Evolutionary conservation across 2,888 invertebrate species (phyloP).

Genomic region (Pedicia rivosa): DNA sequence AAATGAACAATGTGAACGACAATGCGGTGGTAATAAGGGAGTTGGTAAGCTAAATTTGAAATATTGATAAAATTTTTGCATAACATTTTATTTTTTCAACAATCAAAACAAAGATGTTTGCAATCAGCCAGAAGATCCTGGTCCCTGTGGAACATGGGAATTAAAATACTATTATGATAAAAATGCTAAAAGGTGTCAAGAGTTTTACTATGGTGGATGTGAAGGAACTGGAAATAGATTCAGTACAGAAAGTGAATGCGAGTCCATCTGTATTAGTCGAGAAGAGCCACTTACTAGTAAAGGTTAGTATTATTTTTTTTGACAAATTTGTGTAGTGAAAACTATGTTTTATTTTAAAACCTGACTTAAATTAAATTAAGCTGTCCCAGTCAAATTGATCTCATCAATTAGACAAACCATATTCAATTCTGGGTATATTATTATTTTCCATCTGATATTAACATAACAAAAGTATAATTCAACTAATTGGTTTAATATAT

Average conservation of each 20-base stretch:
- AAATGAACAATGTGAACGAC: conserved; percentile 60
- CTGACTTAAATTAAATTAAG: conserved; percentile 3
- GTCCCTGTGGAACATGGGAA: conserved; percentile 47
- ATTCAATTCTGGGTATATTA: too few species aligned
- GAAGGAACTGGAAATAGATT: conserved; percentile 75
- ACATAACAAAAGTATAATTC: too few species aligned
- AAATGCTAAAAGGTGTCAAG: conserved; percentile 40
- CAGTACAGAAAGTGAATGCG: conserved; percentile 54
- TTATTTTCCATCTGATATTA: too few species aligned
- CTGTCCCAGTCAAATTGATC: too few species aligned
- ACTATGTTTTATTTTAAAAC: too few species aligned
- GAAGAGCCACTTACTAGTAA: conserved; percentile 32
- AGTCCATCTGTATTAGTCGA: conserved; percentile 46
- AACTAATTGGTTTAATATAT: too few species aligned
- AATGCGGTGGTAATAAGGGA: conserved; percentile 55
- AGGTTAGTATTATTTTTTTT: conserved; percentile 19
- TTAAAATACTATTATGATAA: conserved; percentile 53
- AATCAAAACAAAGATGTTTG: conserved; percentile 67
- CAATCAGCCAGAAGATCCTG: conserved; percentile 43
- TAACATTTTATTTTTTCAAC: conserved; percentile 2
- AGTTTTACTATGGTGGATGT: conserved; percentile 70
- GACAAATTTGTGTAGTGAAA: not conserved
- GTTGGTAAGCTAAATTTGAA: conserved; percentile 36
- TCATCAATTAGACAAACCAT: too few species aligned
- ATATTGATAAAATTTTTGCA: not conserved